phyloP scores from a whole-genome alignment of 2,113 vertebrate genomes.

The Lucifuga dentata region DNA sequence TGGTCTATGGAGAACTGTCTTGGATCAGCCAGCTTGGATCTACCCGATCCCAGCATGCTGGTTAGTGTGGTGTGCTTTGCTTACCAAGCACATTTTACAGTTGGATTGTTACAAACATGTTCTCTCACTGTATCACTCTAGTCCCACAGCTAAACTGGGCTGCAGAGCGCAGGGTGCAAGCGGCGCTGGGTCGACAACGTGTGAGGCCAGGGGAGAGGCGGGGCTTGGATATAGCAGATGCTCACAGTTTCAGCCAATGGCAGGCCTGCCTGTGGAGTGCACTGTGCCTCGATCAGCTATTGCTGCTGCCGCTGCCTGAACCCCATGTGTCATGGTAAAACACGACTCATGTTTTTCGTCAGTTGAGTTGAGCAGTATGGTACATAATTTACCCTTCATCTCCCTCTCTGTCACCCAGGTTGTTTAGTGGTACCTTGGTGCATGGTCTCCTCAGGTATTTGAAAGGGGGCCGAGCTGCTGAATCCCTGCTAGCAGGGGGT shows the following conservation, averaged over 20 bases:
- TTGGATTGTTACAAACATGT: neutral
- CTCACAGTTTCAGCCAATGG: slow-evolving; percentile 93
- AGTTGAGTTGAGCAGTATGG: too few relatives aligned
- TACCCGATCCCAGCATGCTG: slow-evolving; percentile 8
- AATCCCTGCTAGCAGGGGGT: slow-evolving; percentile 79
- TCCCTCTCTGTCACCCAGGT: slow-evolving; percentile 71
- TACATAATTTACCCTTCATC: neutral
- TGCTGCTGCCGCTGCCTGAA: slow-evolving; percentile 85
- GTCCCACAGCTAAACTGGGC: slow-evolving; percentile 52
- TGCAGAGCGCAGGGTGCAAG: slow-evolving; percentile 49
- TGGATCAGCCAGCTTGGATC: slow-evolving; percentile 46
- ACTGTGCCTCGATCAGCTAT: slow-evolving; percentile 89
- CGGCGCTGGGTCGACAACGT: slow-evolving; percentile 65
- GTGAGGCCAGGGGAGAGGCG: slow-evolving; percentile 54
- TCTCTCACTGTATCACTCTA: slow-evolving; percentile 9
- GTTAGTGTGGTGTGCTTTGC: slow-evolving; percentile 48
- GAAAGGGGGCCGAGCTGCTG: slow-evolving; percentile 70
- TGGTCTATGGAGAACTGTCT: slow-evolving; percentile 78
- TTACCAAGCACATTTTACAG: neutral
- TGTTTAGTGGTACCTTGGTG: slow-evolving; percentile 90
- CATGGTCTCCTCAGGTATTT: slow-evolving; percentile 84
- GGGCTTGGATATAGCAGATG: slow-evolving; percentile 81
- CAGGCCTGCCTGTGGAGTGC: slow-evolving; percentile 91
- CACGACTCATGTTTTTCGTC: too few relatives aligned
- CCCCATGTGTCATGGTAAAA: slow-evolving; percentile 86